Conservation (phyloP, 1,140 invertebrate species). For the Chironomus tepperi region DNA sequence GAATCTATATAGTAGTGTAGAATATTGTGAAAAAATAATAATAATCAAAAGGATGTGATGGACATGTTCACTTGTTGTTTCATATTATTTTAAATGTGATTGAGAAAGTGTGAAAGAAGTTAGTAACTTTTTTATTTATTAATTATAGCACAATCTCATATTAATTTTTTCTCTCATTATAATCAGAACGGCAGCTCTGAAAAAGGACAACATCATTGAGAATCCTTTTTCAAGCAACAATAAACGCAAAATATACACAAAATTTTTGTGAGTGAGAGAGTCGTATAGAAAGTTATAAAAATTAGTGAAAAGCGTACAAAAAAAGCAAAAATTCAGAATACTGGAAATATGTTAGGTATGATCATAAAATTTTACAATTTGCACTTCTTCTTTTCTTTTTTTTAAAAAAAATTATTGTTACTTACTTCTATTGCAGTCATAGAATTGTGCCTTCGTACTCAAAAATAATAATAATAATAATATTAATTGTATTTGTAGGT, state of each 20-base stretch:
- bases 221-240: neutral
- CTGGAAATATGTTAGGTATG: constrained; percentile 14
- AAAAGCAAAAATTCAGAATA: constrained; percentile 22
- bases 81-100: neutral
- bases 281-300: neutral
- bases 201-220: neutral
- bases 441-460: too few species aligned
- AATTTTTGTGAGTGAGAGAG: too few species aligned
- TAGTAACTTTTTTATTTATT: neutral
- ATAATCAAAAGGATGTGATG: neutral
- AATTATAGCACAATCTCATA: neutral
- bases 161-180: neutral
- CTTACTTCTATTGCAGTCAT: too few species aligned
- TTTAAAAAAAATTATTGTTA: neutral
- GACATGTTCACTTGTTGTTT: constrained; percentile 10
- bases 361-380: neutral
- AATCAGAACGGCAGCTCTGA: neutral
- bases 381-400: neutral
- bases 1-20: neutral
- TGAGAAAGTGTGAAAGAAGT: neutral
- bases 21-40: constrained; percentile 6
- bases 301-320: constrained; percentile 22
- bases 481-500: neutral
- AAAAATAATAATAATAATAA: too few species aligned
- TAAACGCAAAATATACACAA: neutral